Evolutionary conservation across 2,113 vertebrate genomes (phyloP), one percentile per base, ranked within the genome.

Genomic region (Pleuronectes platessa): DNA sequence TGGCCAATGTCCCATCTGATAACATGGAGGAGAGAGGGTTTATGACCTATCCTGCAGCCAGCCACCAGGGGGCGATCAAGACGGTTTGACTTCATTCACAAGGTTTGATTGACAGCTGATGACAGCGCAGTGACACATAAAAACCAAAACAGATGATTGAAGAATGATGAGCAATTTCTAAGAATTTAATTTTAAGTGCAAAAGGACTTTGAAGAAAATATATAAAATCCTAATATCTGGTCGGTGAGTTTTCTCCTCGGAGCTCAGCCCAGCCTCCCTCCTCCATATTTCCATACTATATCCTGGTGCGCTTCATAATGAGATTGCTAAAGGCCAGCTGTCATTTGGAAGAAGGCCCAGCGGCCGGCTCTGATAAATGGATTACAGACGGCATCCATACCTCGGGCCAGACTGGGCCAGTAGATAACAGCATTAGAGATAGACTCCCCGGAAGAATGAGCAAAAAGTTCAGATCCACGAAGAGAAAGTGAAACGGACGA

Each of bases 371-470:
- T 89, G 88, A 92, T 91, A 91, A 92, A 88, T 90, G 87, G 90
- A 90, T 92, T 92, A 92, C 67, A 89, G 87, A 89, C 82, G 87
- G 90, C 91, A 90, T 90, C 84, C 87, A 85, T 88, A 89, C 90
- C 81, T 49, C 35, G 18, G 84, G 90, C 90, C 81, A 89, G 88
- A 88, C 90, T 90, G 88, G 88, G 83, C 90, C 86, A 87, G 87
- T 85, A 87, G 88, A 92, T 92, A 92, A 92, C 90, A 90, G 86
- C 88, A 92, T 92, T 92, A 92, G 20, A 88, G 84, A 91, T 73
- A 62, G 84, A 90, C 82, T 88, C 77, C 71, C 74, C 83, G 78
- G 72, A 64, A 89, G 81, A 91, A 90, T 89, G 70, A 84, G 74
- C 75, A 88, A 90, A 91, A 92, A 91, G 86, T 92, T 92, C 5